These are phyloP conservation scores for Syngnathus rostellatus DNA, from an alignment of 2,797 vertebrate genomes.

Conservation along the genomic window DNA sequence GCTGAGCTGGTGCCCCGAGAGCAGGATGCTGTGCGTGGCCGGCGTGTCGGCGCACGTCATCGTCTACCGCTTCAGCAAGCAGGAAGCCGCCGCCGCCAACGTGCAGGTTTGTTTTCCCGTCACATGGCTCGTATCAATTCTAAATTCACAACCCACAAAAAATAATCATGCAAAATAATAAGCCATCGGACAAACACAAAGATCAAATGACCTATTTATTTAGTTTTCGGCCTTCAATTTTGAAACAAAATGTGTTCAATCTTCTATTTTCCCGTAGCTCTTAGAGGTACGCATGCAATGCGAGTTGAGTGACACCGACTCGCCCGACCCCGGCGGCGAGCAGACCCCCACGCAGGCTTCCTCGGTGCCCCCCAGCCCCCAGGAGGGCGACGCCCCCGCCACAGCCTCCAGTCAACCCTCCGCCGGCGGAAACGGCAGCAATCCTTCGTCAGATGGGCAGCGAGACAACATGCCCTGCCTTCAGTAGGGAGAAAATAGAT, in stretches of 20 bases:
- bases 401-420: conserved; percentile 69
- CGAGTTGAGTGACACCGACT: conserved; percentile 82
- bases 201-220: too few species aligned
- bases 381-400: conserved; percentile 66
- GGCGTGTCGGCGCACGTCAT: conserved; percentile 94
- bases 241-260: too few species aligned
- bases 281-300: conserved; percentile 87
- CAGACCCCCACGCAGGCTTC: conserved; percentile 77
- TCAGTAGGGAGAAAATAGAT: conserved; percentile 67
- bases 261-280: conserved; percentile 64
- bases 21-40: conserved; percentile 87
- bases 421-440: conserved; percentile 68
- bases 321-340: conserved; percentile 78
- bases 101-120: conserved; percentile 76
- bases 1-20: conserved; percentile 93
- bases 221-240: too few species aligned
- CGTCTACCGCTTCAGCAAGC: conserved; percentile 94
- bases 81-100: conserved; percentile 83
- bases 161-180: too few species aligned
- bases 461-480: conserved; percentile 91
- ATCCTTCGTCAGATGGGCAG: conserved; percentile 81
- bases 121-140: too few species aligned
- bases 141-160: too few species aligned
- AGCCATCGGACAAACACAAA: too few species aligned
- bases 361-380: conserved; percentile 74